These are phyloP conservation scores for Drosophila melanocephala DNA, from an alignment of 2,888 invertebrate genomes.

Conservation along the genomic window DNA sequence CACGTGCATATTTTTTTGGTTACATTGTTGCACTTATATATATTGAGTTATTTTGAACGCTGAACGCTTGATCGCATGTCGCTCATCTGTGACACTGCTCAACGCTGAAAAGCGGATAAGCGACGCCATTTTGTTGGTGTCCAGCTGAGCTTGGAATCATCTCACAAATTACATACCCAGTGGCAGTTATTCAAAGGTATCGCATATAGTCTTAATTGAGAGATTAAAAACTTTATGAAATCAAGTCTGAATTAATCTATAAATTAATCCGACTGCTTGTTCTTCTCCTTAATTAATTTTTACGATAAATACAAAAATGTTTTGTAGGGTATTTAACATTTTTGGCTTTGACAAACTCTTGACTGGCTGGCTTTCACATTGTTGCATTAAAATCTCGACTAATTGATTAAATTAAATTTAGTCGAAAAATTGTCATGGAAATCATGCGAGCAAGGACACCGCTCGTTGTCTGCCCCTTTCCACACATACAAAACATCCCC, in stretches of 20 bases:
- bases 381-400: slow-evolving; percentile 39
- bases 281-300: neutral
- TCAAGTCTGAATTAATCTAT: neutral
- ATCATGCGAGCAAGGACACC: slow-evolving; percentile 34
- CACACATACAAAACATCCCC: neutral
- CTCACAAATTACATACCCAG: neutral
- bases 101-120: slow-evolving; percentile 19
- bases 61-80: slow-evolving; percentile 50
- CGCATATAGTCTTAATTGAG: neutral
- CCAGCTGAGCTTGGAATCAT: slow-evolving; percentile 14
- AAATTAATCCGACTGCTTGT: neutral
- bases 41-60: slow-evolving; percentile 28
- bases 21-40: slow-evolving; percentile 46
- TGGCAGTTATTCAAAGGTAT: neutral
- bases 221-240: neutral
- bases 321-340: neutral
- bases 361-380: slow-evolving; percentile 18
- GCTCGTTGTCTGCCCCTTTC: neutral
- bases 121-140: slow-evolving; percentile 26
- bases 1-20: slow-evolving; percentile 29
- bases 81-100: slow-evolving; percentile 43
- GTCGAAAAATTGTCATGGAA: slow-evolving; percentile 48
- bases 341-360: neutral
- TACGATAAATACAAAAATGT: neutral
- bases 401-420: slow-evolving; percentile 59